Evolutionary conservation across 2,113 vertebrate genomes (phyloP).

Genomic region (Marcusenius ussheri): DNA sequence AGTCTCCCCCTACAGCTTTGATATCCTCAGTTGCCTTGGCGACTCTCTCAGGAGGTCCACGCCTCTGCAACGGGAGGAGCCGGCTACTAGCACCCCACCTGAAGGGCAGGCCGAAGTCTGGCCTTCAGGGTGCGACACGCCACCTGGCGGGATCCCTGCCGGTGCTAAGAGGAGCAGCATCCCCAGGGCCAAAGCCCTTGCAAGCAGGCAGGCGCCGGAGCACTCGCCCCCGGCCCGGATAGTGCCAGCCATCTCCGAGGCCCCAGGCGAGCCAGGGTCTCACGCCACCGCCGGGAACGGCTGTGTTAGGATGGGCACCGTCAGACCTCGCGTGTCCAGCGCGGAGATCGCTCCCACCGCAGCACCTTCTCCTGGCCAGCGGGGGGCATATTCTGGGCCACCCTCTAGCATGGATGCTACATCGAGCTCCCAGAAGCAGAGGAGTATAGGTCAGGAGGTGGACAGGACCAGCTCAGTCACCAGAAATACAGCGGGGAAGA

Average conservation of each 20-base stretch:
- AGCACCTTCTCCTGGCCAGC: slow-evolving; percentile 29
- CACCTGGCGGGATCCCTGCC: too few species aligned
- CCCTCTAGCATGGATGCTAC: slow-evolving; percentile 22
- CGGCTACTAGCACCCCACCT: not conserved
- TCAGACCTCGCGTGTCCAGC: slow-evolving; percentile 18
- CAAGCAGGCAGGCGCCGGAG: not conserved
- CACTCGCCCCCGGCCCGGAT: not conserved
- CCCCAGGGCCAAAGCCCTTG: not conserved
- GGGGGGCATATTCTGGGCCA: slow-evolving; percentile 24
- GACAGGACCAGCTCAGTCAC: slow-evolving; percentile 19
- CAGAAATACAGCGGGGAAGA: slow-evolving; percentile 25
- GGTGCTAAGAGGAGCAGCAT: not conserved
- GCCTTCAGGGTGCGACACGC: not conserved
- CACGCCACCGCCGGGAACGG: slow-evolving; percentile 2
- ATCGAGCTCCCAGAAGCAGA: slow-evolving; percentile 23
- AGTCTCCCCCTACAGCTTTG: slow-evolving; percentile 47
- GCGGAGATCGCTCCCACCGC: not conserved
- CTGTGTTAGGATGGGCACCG: slow-evolving; percentile 21
- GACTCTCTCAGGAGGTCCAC: slow-evolving; percentile 24
- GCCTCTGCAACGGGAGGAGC: slow-evolving; percentile 2
- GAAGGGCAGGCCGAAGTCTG: not conserved
- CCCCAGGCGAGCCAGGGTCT: not conserved
- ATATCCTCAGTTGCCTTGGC: slow-evolving; percentile 44
- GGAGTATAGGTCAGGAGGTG: slow-evolving; percentile 17
- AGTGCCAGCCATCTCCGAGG: not conserved